Evolutionary conservation across 2,888 invertebrate species (phyloP), one percentile per base, ranked within the genome.

Genomic region (Platynereis dumerilii): DNA sequence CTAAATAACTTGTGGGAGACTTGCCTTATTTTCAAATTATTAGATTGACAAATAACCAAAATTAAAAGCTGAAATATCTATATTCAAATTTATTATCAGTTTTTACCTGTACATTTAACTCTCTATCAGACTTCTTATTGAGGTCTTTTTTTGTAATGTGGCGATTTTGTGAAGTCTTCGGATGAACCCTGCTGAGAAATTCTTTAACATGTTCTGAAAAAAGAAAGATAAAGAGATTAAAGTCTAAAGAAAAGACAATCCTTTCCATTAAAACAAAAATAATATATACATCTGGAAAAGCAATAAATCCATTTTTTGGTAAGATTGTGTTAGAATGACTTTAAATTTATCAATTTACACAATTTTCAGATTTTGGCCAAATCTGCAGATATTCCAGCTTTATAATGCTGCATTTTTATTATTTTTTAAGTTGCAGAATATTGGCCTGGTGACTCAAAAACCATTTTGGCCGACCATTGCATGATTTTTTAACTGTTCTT

Each of bases 21-120:
- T n/a, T n/a, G n/a, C n/a, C n/a, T n/a, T n/a, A n/a, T n/a, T n/a
- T n/a, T n/a, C n/a, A n/a, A n/a, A n/a, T n/a, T n/a, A n/a, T n/a
- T n/a, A n/a, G n/a, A n/a, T n/a, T n/a, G n/a, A n/a, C n/a, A n/a
- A n/a, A n/a, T n/a, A n/a, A n/a, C n/a, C n/a, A n/a, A n/a, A n/a
- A n/a, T n/a, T n/a, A n/a, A n/a, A n/a, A n/a, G n/a, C n/a, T n/a
- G n/a, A n/a, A n/a, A n/a, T n/a, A n/a, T n/a, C n/a, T 34, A 7
- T 12, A 7, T 34, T 34, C 12, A 34, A 34, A 34, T 34, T 34
- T 34, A 12, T 7, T 7, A 34, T 12, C 15, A n/a, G 54, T 53
- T 5, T 56, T 52, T 52, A 72, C 70, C 66, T 72, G 72, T 27
- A 72, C 61, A 34, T 72, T 72, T 17, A 72, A 26, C 26, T 59